Evolutionary conservation across 1,140 invertebrate genomes (phyloP), one percentile per base, ranked within the genome.

Genomic region (Nixonia krombeini): DNA sequence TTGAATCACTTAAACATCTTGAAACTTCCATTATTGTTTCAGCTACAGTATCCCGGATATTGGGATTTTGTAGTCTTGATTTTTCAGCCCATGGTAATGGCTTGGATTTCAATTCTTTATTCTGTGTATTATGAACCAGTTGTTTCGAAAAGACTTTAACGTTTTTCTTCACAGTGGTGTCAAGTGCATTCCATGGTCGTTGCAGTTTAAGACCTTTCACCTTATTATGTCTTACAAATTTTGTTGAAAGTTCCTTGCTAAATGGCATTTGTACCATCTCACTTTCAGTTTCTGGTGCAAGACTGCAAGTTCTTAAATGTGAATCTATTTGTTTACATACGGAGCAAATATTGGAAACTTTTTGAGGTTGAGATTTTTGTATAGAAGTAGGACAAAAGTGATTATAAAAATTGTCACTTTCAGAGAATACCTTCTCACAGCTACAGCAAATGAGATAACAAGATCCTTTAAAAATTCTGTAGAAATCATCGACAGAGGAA

Each of bases 391-490:
- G 38, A 80, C 92, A 93, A 72, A 87, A 87, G 72, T 93, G 92
- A 71, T 89, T 87, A 47, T 88, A 89, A 82, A 92, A 93, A 71
- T 91, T 88, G 73, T 92, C 90, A 57, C 88, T 87, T 66, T 92
- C 90, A 31, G 86, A 88, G 74, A 92, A 93, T 4, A 91, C 87
- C 69, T 90, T 88, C 78, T 92, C 90, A 85, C 93, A 93, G 21
- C 87, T 88, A 86, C 91, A 92, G 79, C 92, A 94, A 80, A 92
- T 89, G 61, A 94, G 80, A 84, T 89, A 92, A 79, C 91, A 90
- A 0, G 89, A 88, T 31, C 89, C 90, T 70, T 87, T 88, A 63
- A 89, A 90, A 17, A 86, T 81, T 70, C 87, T 88, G 65, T 87
- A 87, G 79, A 91, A 90, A 44, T 90, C 88, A 61, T 91, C 88